A percentile compares a stretch with the other conserved stretches of the same genome.
Evolutionary conservation across 2,888 invertebrate genomes (phyloP).

Genomic region (Idaea aversata): DNA sequence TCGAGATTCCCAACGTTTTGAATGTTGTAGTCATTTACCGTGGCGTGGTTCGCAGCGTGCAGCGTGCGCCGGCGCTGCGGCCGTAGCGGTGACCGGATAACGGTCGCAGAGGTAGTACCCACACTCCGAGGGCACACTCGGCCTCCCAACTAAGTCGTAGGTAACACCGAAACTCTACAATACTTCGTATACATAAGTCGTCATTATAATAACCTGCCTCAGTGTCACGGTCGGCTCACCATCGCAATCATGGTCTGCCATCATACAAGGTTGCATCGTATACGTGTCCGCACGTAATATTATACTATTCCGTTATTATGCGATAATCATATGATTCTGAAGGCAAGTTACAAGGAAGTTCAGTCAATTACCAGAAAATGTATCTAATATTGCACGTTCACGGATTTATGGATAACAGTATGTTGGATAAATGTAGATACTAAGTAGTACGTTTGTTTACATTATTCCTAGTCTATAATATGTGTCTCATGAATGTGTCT

Average conservation of each 20-base stretch:
- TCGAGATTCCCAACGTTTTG: conserved; percentile 31
- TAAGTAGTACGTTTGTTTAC: background rate
- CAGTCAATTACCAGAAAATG: background rate
- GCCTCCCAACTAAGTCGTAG: conserved; percentile 41
- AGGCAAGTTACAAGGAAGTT: conserved; percentile 13
- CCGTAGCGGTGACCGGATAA: conserved; percentile 73
- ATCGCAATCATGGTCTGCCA: conserved; percentile 59
- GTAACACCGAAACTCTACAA: conserved; percentile 48
- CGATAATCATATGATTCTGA: conserved; percentile 39
- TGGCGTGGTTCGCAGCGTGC: conserved; percentile 33
- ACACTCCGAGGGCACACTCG: conserved; percentile 55
- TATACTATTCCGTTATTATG: conserved; percentile 47
- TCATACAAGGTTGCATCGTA: conserved; percentile 68
- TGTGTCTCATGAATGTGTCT: no score
- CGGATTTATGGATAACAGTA: background rate
- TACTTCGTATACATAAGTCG: conserved; percentile 47
- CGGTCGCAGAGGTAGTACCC: conserved; percentile 66
- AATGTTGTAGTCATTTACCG: conserved; percentile 49
- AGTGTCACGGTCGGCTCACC: conserved; percentile 72
- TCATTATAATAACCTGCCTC: conserved; percentile 66
- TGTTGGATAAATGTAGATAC: background rate
- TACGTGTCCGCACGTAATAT: conserved; percentile 63
- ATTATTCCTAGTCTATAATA: background rate
- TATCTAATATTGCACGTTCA: background rate
- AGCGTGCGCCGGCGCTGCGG: conserved; percentile 33